Percentiles rank a stretch among this genome's conserved stretches.
These are phyloP conservation scores for Cheirogaleus medius DNA, from an alignment of 2,113 vertebrate species.

Conservation along the genomic window DNA sequence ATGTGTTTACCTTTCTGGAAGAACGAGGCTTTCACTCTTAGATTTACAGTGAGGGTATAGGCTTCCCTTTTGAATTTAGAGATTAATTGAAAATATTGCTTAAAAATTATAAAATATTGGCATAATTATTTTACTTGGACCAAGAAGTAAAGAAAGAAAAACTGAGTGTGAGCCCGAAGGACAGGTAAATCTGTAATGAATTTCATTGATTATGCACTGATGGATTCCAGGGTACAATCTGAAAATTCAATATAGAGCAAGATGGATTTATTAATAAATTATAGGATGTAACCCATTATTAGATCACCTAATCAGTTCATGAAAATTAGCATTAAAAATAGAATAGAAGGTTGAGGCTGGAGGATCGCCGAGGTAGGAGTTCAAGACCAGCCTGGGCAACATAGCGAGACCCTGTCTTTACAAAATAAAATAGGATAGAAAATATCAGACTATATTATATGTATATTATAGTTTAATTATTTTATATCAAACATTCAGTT, in stretches of 20 bases:
- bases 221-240: neutral
- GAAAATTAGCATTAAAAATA: constrained; percentile 41
- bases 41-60: neutral
- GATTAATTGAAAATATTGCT: neutral
- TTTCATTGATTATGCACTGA: neutral
- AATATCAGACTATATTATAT: neutral
- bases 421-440: neutral
- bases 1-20: neutral
- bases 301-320: neutral
- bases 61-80: neutral
- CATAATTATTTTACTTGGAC: neutral
- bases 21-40: neutral
- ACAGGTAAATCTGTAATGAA: neutral
- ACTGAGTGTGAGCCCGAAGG: neutral
- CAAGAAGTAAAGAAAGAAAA: neutral
- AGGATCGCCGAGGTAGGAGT: too few relatives aligned
- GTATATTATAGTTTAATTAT: neutral
- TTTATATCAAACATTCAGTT: neutral
- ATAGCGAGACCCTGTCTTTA: too few relatives aligned
- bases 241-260: neutral
- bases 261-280: neutral
- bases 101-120: neutral
- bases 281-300: neutral
- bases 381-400: too few relatives aligned
- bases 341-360: neutral